Evolutionary conservation across 2,888 invertebrate genomes (phyloP).

Genomic region (Oscheius myriophilus): DNA sequence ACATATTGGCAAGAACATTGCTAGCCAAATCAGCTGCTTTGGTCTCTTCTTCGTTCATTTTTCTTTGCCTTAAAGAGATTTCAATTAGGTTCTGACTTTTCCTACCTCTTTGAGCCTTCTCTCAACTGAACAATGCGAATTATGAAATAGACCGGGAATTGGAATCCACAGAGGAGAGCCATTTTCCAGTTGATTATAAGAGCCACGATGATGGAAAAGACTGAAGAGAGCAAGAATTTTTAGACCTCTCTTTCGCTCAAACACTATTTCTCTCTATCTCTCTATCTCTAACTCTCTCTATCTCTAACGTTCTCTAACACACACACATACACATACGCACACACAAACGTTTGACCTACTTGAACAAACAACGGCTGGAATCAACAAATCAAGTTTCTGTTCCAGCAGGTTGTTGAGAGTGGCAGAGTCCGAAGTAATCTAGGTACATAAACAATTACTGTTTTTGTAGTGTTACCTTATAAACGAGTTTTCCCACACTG

Average conservation of each 20-base stretch:
- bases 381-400: slow-evolving; percentile 64
- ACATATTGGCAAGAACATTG: slow-evolving; percentile 66
- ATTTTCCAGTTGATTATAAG: slow-evolving; percentile 67
- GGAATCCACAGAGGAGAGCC: slow-evolving; percentile 66
- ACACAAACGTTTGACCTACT: slow-evolving; percentile 19
- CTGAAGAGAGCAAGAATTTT: too few species aligned
- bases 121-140: slow-evolving; percentile 59
- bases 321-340: too few species aligned
- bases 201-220: slow-evolving; percentile 60
- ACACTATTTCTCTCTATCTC: not conserved
- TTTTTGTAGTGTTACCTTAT: slow-evolving; percentile 11
- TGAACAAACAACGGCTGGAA: slow-evolving; percentile 66
- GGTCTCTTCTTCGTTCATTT: slow-evolving; percentile 69
- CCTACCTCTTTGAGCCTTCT: slow-evolving; percentile 50
- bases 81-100: too few species aligned
- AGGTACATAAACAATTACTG: not conserved
- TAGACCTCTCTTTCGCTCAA: too few species aligned
- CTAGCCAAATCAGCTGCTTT: slow-evolving; percentile 65
- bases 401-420: slow-evolving; percentile 65
- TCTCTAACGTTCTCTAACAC: too few species aligned
- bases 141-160: slow-evolving; percentile 68
- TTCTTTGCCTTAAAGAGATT: slow-evolving; percentile 47
- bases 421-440: slow-evolving; percentile 49
- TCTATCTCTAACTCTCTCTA: not conserved
- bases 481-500: slow-evolving; percentile 54